These are phyloP conservation scores for Crypturellus tataupa DNA, from an alignment of 2,797 vertebrate species.

Conservation along the genomic window DNA sequence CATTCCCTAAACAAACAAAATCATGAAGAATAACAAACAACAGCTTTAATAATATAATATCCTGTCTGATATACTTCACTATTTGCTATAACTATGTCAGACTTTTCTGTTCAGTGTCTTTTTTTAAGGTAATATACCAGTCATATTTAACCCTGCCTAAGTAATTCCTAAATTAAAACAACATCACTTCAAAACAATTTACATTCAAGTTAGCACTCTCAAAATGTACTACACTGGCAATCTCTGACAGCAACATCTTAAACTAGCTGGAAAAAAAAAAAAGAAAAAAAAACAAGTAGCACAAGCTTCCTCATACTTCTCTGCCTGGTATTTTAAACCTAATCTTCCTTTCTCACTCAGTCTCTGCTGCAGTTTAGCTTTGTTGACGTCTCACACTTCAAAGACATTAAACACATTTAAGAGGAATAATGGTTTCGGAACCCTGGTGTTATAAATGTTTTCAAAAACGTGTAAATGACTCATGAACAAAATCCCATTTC, in stretches of 20 bases:
- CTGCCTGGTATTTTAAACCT: not conserved
- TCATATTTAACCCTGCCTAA: not conserved
- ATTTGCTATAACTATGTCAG: not conserved
- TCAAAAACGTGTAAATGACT: not conserved
- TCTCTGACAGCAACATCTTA: not conserved
- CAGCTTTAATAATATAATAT: not conserved
- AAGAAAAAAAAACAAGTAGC: not conserved
- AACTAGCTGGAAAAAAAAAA: not conserved
- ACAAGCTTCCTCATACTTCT: not conserved
- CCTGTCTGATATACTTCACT: not conserved
- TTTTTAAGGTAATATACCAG: not conserved
- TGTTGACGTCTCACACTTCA: not conserved
- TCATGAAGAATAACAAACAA: not conserved
- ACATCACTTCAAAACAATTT: not conserved
- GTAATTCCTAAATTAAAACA: conserved; percentile 43
- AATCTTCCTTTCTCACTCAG: not conserved
- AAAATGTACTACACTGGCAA: not conserved
- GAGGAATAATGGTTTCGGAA: not conserved
- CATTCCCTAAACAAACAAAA: not conserved
- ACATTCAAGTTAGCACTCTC: not conserved
- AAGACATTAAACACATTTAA: not conserved
- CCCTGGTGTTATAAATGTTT: not conserved
- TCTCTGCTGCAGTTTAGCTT: not conserved
- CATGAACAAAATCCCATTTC: not conserved
- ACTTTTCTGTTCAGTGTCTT: not conserved